These are phyloP conservation scores for Mnemiopsis leidyi DNA, from an alignment of 37 sponge, comb jelly and placozoan genomes.

Conservation along the genomic window DNA sequence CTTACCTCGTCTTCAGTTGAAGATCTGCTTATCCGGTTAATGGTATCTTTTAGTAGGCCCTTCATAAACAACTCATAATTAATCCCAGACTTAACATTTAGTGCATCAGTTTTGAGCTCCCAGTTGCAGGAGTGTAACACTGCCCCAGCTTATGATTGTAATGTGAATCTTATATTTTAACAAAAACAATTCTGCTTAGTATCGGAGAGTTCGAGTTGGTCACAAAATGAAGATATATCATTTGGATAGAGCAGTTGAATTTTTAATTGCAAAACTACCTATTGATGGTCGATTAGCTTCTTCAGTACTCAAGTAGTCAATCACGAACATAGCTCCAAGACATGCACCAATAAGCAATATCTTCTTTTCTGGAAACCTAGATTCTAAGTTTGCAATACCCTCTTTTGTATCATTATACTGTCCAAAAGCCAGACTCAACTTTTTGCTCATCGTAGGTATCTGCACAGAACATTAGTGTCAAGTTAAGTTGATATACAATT, in stretches of 20 bases:
- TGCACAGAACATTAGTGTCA: no score
- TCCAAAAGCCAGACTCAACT: background rate
- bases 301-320: background rate
- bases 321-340: background rate
- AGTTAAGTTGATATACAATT: no score
- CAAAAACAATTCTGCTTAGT: no score
- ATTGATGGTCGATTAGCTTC: background rate
- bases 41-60: background rate
- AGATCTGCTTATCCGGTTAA: background rate
- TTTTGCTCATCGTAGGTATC: background rate
- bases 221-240: no score
- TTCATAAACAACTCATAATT: background rate
- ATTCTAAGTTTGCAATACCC: background rate
- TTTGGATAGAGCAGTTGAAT: no score
- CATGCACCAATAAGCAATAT: background rate
- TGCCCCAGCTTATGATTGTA: constrained; percentile 1
- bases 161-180: no score
- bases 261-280: no score
- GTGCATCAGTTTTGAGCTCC: background rate
- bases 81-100: background rate
- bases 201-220: no score
- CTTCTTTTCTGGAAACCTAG: background rate
- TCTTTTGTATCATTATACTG: background rate
- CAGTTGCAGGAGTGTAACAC: constrained; percentile 10
- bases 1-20: constrained; percentile 10